Evolutionary conservation across 2,888 invertebrate species (phyloP).

Genomic region (Agrotis exclamationis): DNA sequence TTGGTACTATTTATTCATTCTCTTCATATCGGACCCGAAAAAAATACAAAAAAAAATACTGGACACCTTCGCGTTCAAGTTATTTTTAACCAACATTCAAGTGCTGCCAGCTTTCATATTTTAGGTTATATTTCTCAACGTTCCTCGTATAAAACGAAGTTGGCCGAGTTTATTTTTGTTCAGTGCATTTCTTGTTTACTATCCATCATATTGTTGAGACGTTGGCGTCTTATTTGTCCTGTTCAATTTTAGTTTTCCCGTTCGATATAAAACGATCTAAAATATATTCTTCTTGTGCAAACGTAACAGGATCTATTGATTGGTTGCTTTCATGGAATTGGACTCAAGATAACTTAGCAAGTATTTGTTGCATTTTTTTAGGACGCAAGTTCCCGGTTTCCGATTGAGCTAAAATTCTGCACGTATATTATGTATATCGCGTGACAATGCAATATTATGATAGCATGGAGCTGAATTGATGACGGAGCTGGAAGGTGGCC

Average conservation of each 20-base stretch:
- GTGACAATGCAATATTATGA: no score
- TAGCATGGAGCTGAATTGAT: no score
- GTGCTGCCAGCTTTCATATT: slow-evolving; percentile 73
- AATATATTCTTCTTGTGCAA: slow-evolving; percentile 50
- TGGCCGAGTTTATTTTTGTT: slow-evolving; percentile 83
- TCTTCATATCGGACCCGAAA: slow-evolving; percentile 32
- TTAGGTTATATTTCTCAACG: slow-evolving; percentile 77
- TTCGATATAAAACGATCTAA: slow-evolving; percentile 67
- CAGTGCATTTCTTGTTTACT: slow-evolving; percentile 83
- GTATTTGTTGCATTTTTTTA: not conserved
- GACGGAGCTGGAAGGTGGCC: no score
- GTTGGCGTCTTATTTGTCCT: slow-evolving; percentile 76
- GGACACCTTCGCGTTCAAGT: slow-evolving; percentile 61
- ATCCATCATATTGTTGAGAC: slow-evolving; percentile 84
- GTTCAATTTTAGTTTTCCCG: slow-evolving; percentile 77
- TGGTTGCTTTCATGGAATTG: slow-evolving; percentile 9
- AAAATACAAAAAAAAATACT: slow-evolving; percentile 48
- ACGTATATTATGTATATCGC: no score
- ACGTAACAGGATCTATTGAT: slow-evolving; percentile 30
- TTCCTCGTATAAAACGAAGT: slow-evolving; percentile 76
- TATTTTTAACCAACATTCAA: slow-evolving; percentile 80
- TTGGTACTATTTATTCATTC: slow-evolving; percentile 34
- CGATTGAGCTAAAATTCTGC: no score
- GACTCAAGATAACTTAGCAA: not conserved
- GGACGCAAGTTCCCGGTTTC: not conserved